Evolutionary conservation across 2,797 vertebrate genomes (phyloP), one percentile per base, ranked within the genome.

Genomic region (Selene dorsalis): DNA sequence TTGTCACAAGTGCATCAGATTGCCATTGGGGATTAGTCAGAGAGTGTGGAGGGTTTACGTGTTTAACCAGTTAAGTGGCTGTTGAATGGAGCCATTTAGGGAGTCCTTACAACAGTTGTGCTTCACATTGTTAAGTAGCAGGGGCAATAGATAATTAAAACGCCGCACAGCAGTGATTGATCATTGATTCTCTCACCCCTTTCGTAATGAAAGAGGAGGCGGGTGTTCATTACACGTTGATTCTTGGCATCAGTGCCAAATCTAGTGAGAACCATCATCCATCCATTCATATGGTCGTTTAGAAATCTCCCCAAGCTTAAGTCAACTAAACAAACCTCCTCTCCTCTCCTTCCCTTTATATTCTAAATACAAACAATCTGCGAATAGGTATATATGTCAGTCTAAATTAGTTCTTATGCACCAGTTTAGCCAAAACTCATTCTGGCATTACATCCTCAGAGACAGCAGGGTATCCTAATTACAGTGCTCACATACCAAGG

Each of bases 81-180:
- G 59, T 28, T 58, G 48, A 67, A 75, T 73, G 73, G 85, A 79
- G 32, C 74, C 83, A 35, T 76, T 85, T 72, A 85, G 79, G 41
- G 10, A 30, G 88, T 82, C 63, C 63, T 70, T 8, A 32, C 68
- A 77, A 88, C 63, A 84, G 78, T 82, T 74, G 68, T 63, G 58
- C 79, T 59, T 72, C 83, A 56, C 59, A 87, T 79, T 82, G 88
- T 63, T 70, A 87, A 89, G 87, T 70, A 69, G 66, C 73, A 43
- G 63, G 48, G 70, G 80, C 83, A 50, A 82, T 77, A 84, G 89
- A 90, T 93, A 89, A 94, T 94, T 93, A 91, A 93, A 91, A 88
- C 82, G 56, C 76, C 63, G 67, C 12, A 56, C 62, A 79, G 85
- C 79, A 56, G 85, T 91, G 90, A 93, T 82, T 89, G 90, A 89